These are phyloP conservation scores for Callinectes sapidus DNA, from an alignment of 2,888 invertebrate species.

Conservation along the genomic window DNA sequence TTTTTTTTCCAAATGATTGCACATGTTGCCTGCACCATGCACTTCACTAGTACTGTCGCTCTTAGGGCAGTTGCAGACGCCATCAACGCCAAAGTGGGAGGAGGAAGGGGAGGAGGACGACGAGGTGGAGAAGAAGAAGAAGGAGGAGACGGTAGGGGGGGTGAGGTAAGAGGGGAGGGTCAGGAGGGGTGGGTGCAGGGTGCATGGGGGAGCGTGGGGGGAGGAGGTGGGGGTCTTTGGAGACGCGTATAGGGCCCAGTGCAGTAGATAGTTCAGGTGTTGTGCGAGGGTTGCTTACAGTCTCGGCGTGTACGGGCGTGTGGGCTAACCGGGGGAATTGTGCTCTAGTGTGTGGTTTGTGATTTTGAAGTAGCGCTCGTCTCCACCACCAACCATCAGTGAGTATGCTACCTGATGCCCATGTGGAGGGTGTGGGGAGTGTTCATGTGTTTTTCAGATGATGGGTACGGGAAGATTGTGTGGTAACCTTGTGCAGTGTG, in stretches of 20 bases:
- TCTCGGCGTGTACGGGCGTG: slow-evolving; percentile 55
- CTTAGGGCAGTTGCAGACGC: slow-evolving; percentile 64
- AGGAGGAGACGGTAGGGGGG: slow-evolving; percentile 29
- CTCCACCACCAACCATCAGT: slow-evolving; percentile 39
- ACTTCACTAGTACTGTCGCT: slow-evolving; percentile 54
- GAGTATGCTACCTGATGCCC: slow-evolving; percentile 53
- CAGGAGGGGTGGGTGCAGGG: slow-evolving; percentile 53
- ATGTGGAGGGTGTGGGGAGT: slow-evolving; percentile 40
- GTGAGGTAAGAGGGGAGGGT: slow-evolving; percentile 44
- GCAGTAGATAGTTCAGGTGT: slow-evolving; percentile 69
- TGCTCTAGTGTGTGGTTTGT: slow-evolving; percentile 45
- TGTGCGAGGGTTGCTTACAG: slow-evolving; percentile 61
- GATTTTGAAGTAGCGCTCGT: slow-evolving; percentile 35
- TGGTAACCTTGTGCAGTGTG: slow-evolving; percentile 62
- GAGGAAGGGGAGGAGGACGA: slow-evolving; percentile 49
- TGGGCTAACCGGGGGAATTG: slow-evolving; percentile 43
- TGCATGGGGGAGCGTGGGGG: slow-evolving; percentile 47
- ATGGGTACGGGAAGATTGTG: slow-evolving; percentile 50
- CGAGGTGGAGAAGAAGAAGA: slow-evolving; percentile 29
- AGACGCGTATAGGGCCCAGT: slow-evolving; percentile 68
- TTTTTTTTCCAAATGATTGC: slow-evolving; percentile 46
- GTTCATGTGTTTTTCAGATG: slow-evolving; percentile 37
- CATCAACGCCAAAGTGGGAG: slow-evolving; percentile 56
- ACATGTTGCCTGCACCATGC: slow-evolving; percentile 55
- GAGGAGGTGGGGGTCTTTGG: slow-evolving; percentile 60